phyloP scores from a whole-genome alignment of 1,140 invertebrate genomes.

The Yoshiicerus persimilis region DNA sequence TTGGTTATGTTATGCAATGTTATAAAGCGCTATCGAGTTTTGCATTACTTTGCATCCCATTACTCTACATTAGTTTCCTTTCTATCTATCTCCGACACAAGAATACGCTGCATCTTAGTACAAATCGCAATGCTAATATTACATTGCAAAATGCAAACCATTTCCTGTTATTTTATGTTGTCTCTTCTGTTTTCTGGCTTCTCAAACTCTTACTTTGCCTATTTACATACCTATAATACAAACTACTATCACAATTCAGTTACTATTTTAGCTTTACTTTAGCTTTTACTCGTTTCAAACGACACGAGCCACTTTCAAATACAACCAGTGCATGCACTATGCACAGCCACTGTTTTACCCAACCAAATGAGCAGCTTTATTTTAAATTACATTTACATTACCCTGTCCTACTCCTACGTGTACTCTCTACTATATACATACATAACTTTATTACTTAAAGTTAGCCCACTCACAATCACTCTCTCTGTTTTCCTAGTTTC shows the following conservation, averaged over 20 bases:
- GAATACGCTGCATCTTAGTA: background rate
- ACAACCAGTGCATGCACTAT: background rate
- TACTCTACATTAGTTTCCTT: background rate
- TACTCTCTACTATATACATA: background rate
- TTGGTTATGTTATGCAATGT: background rate
- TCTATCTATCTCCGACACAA: background rate
- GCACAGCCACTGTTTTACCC: background rate
- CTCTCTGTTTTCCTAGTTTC: background rate
- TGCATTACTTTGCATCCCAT: conserved; percentile 15
- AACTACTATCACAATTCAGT: background rate
- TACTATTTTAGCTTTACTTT: background rate
- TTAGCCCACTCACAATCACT: background rate
- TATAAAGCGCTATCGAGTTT: background rate
- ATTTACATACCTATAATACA: background rate
- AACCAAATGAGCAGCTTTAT: background rate
- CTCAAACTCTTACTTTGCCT: too few species aligned
- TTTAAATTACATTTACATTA: background rate
- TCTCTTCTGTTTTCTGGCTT: background rate
- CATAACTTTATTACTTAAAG: background rate
- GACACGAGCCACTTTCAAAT: background rate
- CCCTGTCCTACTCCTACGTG: background rate
- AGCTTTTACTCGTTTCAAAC: background rate
- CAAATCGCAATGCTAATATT: background rate
- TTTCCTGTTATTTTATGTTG: background rate
- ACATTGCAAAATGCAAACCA: background rate